These are phyloP conservation scores for Micrastur ruficollis DNA, from an alignment of 2,797 vertebrate genomes.

Conservation along the genomic window DNA sequence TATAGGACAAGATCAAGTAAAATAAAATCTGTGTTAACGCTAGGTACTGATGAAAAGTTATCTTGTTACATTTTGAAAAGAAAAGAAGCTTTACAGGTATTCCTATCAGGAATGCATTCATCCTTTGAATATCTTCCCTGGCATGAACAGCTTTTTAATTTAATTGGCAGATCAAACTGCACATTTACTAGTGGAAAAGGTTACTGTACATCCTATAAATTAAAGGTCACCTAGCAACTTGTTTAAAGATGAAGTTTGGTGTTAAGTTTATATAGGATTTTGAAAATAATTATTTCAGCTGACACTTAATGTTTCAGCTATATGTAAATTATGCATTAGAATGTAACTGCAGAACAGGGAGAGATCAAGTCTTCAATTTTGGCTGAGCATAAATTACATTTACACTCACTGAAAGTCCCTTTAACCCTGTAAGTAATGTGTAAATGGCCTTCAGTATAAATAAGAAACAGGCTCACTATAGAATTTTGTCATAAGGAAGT, in stretches of 20 bases:
- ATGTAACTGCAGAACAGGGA: neutral
- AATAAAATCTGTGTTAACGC: neutral
- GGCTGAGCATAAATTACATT: neutral
- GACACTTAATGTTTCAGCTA: constrained; percentile 28
- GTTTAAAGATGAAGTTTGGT: neutral
- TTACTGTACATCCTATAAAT: constrained; percentile 38
- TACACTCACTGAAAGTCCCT: neutral
- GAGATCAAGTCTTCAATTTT: constrained; percentile 19
- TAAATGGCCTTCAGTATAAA: neutral
- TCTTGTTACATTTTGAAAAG: constrained; percentile 4
- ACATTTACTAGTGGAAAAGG: constrained; percentile 30
- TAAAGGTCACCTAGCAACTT: constrained; percentile 9
- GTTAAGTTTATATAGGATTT: constrained; percentile 10
- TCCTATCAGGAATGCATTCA: neutral
- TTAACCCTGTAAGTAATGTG: neutral
- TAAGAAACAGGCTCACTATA: neutral
- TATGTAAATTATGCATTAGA: constrained; percentile 40
- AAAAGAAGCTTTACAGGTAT: neutral
- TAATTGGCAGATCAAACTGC: constrained; percentile 33
- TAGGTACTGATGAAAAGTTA: neutral
- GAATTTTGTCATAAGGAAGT: neutral
- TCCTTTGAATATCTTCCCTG: neutral
- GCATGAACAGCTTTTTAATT: constrained; percentile 26
- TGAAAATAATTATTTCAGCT: constrained; percentile 50
- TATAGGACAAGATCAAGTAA: neutral